phyloP scores from a whole-genome alignment of 1,140 invertebrate genomes.

The Drosophila nikananu region DNA sequence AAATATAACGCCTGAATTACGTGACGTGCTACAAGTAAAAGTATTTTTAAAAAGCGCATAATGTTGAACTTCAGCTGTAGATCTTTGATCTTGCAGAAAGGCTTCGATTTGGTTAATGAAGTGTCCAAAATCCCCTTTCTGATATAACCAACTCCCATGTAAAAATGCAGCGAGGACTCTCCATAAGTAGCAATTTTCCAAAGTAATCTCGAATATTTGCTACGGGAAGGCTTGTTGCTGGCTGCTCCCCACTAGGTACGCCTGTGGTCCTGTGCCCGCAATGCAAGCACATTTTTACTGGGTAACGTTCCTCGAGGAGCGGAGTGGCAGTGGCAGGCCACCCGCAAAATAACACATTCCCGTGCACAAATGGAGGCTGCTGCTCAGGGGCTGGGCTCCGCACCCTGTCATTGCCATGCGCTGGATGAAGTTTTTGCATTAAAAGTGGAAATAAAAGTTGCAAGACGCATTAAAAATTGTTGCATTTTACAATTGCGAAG shows the following conservation, averaged over 20 bases:
- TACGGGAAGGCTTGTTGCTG: background rate
- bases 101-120: background rate
- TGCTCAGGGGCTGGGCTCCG: slow-evolving; percentile 1
- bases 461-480: slow-evolving; percentile 80
- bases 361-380: slow-evolving; percentile 1
- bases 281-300: slow-evolving; percentile 19
- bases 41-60: background rate
- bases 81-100: background rate
- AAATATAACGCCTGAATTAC: background rate
- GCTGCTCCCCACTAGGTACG: background rate
- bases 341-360: slow-evolving; percentile 40
- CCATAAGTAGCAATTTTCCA: background rate
- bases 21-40: background rate
- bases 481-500: slow-evolving; percentile 70
- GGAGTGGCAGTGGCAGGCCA: slow-evolving; percentile 29
- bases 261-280: background rate
- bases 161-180: background rate
- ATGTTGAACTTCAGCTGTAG: background rate
- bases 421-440: slow-evolving; percentile 69
- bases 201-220: slow-evolving; percentile 7
- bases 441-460: slow-evolving; percentile 79
- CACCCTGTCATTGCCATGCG: slow-evolving; percentile 35
- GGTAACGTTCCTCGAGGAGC: slow-evolving; percentile 15
- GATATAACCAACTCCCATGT: no score
- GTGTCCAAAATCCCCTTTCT: no score